Evolutionary conservation across 2,113 vertebrate genomes (phyloP).

Genomic region (Sinocyclocheilus rhinocerous): DNA sequence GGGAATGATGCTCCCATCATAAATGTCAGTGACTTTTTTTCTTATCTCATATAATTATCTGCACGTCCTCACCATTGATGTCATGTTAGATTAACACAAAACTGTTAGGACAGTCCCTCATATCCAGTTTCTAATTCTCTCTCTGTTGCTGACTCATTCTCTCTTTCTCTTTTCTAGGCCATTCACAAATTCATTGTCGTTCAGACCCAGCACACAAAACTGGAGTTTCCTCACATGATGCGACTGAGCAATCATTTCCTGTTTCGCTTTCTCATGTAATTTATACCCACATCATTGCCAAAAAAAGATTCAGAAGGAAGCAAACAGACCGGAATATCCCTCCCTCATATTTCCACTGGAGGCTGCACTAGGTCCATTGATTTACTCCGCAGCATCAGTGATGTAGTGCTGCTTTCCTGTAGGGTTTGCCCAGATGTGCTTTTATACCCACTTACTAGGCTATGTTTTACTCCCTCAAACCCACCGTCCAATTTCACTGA

Average conservation of each 20-base stretch:
- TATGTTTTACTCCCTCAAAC: not conserved
- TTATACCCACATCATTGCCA: not conserved
- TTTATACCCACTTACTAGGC: not conserved
- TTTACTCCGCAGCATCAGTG: not conserved
- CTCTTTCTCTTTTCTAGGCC: not conserved
- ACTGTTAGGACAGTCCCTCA: slow-evolving; percentile 10
- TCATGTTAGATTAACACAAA: slow-evolving; percentile 23
- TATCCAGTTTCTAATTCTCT: slow-evolving; percentile 1
- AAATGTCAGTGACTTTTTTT: slow-evolving; percentile 2
- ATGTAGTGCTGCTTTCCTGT: not conserved
- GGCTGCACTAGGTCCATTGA: not conserved
- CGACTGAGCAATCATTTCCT: not conserved
- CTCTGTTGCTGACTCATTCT: not conserved
- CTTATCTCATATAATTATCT: slow-evolving; percentile 8
- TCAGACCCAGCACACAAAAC: not conserved
- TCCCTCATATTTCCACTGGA: slow-evolving; percentile 8
- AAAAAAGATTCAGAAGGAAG: not conserved
- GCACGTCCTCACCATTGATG: not conserved
- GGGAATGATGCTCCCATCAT: not conserved
- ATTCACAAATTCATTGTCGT: not conserved
- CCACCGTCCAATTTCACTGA: not conserved
- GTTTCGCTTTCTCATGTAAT: not conserved
- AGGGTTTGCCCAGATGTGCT: not conserved
- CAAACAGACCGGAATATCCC: not conserved
- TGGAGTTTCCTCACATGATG: not conserved